A percentile compares a stretch with the other conserved stretches of the same genome.
Evolutionary conservation across 2,113 vertebrate species (phyloP).

Genomic region (Tinamus guttatus): DNA sequence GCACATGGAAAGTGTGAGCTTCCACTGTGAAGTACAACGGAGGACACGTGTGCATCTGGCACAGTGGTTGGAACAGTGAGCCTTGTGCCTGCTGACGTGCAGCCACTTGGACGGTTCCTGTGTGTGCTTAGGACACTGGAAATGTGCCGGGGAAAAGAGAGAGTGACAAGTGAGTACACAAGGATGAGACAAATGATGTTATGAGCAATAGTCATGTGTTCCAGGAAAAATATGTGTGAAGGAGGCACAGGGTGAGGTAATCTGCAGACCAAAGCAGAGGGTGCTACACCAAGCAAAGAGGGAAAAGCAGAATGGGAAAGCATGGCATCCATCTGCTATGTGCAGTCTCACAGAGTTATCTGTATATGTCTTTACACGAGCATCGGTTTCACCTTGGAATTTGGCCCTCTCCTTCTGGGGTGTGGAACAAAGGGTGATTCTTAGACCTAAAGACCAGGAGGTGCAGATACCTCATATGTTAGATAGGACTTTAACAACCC

Average conservation of each 20-base stretch:
- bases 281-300: background rate
- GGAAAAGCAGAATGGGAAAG: background rate
- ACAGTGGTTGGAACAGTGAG: background rate
- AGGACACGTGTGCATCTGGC: rapidly evolving
- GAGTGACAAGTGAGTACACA: background rate
- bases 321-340: background rate
- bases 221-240: background rate
- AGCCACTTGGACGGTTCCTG: background rate
- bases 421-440: background rate
- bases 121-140: background rate
- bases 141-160: background rate
- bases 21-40: background rate
- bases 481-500: background rate
- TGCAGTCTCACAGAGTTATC: background rate
- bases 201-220: rapidly evolving
- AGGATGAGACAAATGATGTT: background rate
- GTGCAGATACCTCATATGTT: background rate
- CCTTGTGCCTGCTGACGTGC: background rate
- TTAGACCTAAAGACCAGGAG: background rate
- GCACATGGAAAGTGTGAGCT: background rate
- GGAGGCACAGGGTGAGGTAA: background rate
- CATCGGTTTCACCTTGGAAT: background rate
- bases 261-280: background rate
- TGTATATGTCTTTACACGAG: background rate
- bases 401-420: background rate